Base-by-base conservation (phyloP, 2,797 vertebrate species). In the Trematomus bernacchii region DNA sequence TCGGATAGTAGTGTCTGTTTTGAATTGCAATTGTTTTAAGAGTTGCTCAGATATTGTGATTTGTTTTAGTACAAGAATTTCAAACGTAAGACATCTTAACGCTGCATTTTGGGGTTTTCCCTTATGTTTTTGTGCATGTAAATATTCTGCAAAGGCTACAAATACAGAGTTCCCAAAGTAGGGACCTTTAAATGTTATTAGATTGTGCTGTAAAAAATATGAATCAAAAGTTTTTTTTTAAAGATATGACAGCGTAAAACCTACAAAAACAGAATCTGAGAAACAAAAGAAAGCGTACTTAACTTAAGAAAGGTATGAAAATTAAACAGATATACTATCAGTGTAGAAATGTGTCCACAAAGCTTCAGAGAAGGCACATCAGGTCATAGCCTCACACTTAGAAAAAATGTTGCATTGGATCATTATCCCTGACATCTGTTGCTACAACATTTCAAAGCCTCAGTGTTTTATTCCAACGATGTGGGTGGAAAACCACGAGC, bases 381-480 rank as follows among this genome's bases (percentile, higher is more conserved):
- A 51, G 84, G 88, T 83, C 84, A 46, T 6, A 48, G 67, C 76
- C 65, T 70, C 27, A 27, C 27, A 27, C 4, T 27, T 27, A 27
- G 27, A 27, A 27, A 5, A 5, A 5, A 4, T 27, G 5, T 27
- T 27, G 71, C 66, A 65, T 71, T 1, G 67, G 78, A 83, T 86
- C 83, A 80, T 85, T 85, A 89, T 89, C 85, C 66, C 60, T 19
- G 75, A 90, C 87, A 93, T 88, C 80, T 84, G 89, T 71, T 79
- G 80, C 77, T 64, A 55, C 16, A 80, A 73, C 67, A 84, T 88
- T 79, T 87, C 61, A 82, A 79, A 86, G 81, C 73, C 72, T 71
- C 64, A 74, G 47, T 67, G 78, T 79, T 58, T 42, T 54, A 18
- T 79, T 70, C 46, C 64, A 70, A n/a, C 13, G 4, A 76, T 74